Percentiles rank a stretch among this genome's conserved stretches.
Conservation (phyloP, 1,140 invertebrate genomes). For the Lamellibrachia luymesi region DNA sequence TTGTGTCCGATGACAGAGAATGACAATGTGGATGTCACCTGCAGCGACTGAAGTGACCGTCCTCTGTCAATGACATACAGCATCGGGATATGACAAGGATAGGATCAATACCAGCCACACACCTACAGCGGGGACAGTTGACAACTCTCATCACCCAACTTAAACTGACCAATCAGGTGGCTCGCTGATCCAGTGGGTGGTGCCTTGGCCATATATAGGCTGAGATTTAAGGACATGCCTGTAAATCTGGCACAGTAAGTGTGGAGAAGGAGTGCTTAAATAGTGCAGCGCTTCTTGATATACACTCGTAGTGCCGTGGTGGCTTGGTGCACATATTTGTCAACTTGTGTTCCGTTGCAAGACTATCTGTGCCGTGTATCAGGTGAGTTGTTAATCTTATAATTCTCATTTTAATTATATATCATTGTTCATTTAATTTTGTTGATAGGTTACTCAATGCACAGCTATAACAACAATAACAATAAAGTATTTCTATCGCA, state of each 20-base stretch:
- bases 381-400: not conserved
- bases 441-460: not conserved
- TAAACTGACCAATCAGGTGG: not conserved
- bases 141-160: not conserved
- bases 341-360: not conserved
- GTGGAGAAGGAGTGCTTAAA: not conserved
- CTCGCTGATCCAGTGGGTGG: not conserved
- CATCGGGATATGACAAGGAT: not conserved
- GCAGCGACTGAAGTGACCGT: not conserved
- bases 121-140: not conserved
- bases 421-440: not conserved
- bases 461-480: not conserved
- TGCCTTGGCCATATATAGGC: not conserved
- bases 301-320: not conserved
- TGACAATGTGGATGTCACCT: not conserved
- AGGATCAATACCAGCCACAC: not conserved
- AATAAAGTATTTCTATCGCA: not conserved
- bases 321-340: not conserved
- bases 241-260: not conserved
- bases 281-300: not conserved
- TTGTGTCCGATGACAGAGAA: not conserved
- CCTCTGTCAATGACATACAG: not conserved
- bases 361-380: not conserved
- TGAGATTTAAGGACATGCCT: not conserved
- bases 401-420: not conserved